Evolutionary conservation across 2,797 vertebrate genomes (phyloP).

Genomic region (Myotis findleyi): DNA sequence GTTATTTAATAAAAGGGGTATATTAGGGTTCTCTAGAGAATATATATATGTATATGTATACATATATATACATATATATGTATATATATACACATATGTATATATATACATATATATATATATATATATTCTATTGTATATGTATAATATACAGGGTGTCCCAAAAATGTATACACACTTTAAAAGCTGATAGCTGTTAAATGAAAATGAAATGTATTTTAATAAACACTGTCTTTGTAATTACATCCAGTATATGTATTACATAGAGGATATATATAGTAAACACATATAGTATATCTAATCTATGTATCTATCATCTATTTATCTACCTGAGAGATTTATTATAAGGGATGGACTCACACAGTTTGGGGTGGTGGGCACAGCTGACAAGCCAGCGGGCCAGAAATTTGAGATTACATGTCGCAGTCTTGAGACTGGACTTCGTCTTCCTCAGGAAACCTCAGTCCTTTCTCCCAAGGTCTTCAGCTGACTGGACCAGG

Average conservation of each 20-base stretch:
- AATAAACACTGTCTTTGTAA: too few species aligned
- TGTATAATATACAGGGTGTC: background rate
- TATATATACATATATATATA: too few species aligned
- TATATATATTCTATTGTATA: background rate
- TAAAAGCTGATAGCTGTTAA: too few species aligned
- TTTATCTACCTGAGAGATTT: background rate
- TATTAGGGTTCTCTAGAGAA: background rate
- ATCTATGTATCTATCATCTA: background rate
- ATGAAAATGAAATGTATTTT: too few species aligned
- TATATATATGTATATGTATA: background rate
- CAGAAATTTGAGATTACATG: background rate
- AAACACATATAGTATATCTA: background rate
- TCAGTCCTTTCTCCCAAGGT: background rate
- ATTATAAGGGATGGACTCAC: background rate
- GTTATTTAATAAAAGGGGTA: background rate
- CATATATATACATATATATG: too few species aligned
- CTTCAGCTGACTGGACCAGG: background rate
- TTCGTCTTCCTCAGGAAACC: background rate
- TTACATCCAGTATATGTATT: background rate
- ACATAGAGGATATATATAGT: background rate
- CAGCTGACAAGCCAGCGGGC: background rate
- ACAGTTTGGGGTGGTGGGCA: background rate
- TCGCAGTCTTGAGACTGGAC: background rate
- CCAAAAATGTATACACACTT: too few species aligned
- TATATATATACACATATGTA: too few species aligned